A percentile compares a stretch with the other conserved stretches of the same genome.
These are phyloP conservation scores for Marronus borbonicus DNA, from an alignment of 2,888 invertebrate species.

Conservation along the genomic window DNA sequence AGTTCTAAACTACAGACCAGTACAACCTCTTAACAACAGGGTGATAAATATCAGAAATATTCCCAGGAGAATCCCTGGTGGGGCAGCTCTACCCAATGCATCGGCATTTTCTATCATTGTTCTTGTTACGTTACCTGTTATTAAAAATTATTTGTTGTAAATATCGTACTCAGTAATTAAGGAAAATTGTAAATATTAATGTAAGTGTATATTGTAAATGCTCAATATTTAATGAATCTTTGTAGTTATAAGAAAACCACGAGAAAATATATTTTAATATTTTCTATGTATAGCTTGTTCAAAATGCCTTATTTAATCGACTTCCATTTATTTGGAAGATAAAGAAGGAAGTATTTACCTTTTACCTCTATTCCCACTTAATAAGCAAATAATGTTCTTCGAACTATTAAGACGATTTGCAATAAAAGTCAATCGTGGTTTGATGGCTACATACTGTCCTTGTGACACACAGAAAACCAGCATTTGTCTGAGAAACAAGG, in stretches of 20 bases:
- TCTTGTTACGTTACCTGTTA: neutral
- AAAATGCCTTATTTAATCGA: too few relatives aligned
- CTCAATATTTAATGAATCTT: conserved; percentile 21
- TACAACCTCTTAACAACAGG: conserved; percentile 68
- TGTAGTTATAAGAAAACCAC: neutral
- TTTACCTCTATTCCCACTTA: too few relatives aligned
- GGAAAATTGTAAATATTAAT: conserved; percentile 21
- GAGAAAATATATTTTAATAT: too few relatives aligned
- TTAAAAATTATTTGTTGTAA: conserved; percentile 18
- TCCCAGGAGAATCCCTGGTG: neutral
- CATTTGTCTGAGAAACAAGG: too few relatives aligned
- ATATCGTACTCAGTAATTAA: neutral
- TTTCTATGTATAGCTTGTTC: too few relatives aligned
- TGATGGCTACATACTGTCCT: too few relatives aligned
- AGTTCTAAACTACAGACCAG: conserved; percentile 70
- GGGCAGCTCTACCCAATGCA: neutral
- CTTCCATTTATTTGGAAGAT: too few relatives aligned
- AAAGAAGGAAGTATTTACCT: too few relatives aligned
- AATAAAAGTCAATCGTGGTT: too few relatives aligned
- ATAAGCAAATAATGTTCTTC: too few relatives aligned
- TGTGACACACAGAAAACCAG: too few relatives aligned
- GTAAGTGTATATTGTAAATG: conserved; percentile 8
- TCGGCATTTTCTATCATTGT: neutral
- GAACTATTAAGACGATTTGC: too few relatives aligned
- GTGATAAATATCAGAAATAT: conserved; percentile 54